Percentiles rank a stretch among this genome's conserved stretches.
phyloP scores from a whole-genome alignment of 2,113 vertebrate genomes.

The Gymnarchus niloticus region DNA sequence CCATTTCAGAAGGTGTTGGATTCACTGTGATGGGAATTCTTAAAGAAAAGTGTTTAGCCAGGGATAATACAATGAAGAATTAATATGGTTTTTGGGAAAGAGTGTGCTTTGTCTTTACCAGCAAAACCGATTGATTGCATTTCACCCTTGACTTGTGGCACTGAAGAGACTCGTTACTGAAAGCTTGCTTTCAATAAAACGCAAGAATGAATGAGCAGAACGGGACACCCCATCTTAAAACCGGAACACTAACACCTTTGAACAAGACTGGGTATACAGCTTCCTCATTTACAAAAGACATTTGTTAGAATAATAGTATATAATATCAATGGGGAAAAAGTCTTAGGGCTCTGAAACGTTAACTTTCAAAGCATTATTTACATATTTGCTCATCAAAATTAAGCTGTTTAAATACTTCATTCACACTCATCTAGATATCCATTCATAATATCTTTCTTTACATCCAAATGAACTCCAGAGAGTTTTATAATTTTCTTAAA shows the following conservation, averaged over 20 bases:
- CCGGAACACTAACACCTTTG: background rate
- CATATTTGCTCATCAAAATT: background rate
- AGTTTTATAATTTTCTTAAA: background rate
- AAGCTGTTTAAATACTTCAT: background rate
- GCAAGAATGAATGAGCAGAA: background rate
- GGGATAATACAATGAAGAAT: constrained; percentile 56
- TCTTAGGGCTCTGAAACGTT: background rate
- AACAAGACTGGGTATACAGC: background rate
- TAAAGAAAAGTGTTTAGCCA: constrained; percentile 36
- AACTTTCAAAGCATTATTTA: background rate
- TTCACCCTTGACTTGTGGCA: constrained; percentile 26
- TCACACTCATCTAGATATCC: background rate
- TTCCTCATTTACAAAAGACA: background rate
- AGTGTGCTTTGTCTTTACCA: constrained; percentile 62
- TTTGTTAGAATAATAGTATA: background rate
- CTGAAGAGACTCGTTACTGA: background rate
- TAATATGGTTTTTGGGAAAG: constrained; percentile 32
- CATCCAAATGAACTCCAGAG: background rate
- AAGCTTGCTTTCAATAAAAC: background rate
- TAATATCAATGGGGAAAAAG: background rate
- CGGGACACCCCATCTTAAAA: background rate
- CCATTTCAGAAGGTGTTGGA: background rate
- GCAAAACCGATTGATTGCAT: constrained; percentile 61
- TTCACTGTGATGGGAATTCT: background rate
- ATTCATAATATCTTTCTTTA: background rate